Percentiles rank a stretch among this genome's conserved stretches.
Evolutionary conservation across 1,140 invertebrate genomes (phyloP).

Genomic region (Ephestia elutella): DNA sequence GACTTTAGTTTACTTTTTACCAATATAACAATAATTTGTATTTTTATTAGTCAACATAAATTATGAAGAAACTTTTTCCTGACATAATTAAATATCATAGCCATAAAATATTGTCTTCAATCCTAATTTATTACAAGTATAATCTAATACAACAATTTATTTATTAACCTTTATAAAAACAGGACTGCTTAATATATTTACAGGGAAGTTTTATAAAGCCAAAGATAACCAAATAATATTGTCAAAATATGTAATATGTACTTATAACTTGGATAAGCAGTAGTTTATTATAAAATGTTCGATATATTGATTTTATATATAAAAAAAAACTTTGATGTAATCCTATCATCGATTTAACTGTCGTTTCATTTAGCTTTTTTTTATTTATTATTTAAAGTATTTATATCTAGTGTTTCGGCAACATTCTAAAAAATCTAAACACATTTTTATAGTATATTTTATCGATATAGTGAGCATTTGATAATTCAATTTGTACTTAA

Average conservation of each 20-base stretch:
- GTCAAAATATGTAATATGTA: constrained; percentile 7
- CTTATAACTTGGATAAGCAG: not conserved
- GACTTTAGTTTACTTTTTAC: too few species aligned
- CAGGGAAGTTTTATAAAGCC: constrained; percentile 24
- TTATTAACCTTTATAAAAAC: not conserved
- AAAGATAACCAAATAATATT: constrained; percentile 15
- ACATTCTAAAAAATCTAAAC: too few species aligned
- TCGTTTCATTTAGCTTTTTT: too few species aligned
- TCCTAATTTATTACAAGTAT: constrained; percentile 3
- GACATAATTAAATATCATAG: too few species aligned
- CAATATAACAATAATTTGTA: too few species aligned
- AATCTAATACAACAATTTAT: not conserved
- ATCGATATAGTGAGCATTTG: not conserved
- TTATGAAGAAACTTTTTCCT: too few species aligned
- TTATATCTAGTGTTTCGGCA: too few species aligned
- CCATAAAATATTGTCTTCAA: constrained; percentile 2
- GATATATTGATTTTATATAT: not conserved
- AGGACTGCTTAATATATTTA: constrained; percentile 17
- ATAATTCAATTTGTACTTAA: not conserved
- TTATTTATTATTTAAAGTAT: too few species aligned
- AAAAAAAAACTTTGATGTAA: too few species aligned
- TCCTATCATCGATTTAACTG: too few species aligned
- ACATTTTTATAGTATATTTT: too few species aligned
- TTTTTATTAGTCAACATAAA: too few species aligned
- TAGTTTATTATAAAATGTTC: constrained; percentile 11